Base-by-base conservation (phyloP, 2,797 vertebrate genomes). In the Gorsachius magnificus region DNA sequence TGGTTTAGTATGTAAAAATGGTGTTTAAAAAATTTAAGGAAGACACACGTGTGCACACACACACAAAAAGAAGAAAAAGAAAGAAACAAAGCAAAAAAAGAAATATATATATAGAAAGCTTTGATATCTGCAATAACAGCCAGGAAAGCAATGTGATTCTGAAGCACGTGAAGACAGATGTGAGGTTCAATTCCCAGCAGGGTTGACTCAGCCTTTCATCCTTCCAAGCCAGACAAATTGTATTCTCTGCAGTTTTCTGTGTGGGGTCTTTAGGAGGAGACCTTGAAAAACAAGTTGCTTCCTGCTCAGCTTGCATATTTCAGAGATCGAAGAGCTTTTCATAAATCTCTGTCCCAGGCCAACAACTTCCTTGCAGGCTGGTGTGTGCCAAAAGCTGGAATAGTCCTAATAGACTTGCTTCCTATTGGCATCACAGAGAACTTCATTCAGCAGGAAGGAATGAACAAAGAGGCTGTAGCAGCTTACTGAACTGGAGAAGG, bases 131-230 rank as follows among this genome's bases (percentile, higher is more conserved):
- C 54, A 76, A 4, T 41, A 82, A 94, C 19, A 95, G 36, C 88
- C 83, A 90, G 86, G 86, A 96, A 90, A 93, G 80, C 88, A 74
- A 53, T 24, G 41, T 35, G 78, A 96, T 90, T 87, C 91, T 41
- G 21, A 90, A 64, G 74, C 93, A 87, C 36, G 16, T 64, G 80
- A 96, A 96, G 94, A 95, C 83, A 94, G 96, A 96, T 95, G 93
- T 75, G 86, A 96, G 54, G 88, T 80, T 95, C 83, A 89, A 54
- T 64, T 94, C 94, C 87, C 95, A 94, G 90, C 68, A 95, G 93
- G 56, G 75, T 43, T 94, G 88, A 95, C 91, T 95, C 92, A 96
- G 95, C 78, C 91, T 96, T 96, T 96, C 78, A 96, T 94, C 92
- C 78, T 68, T 90, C 83, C 86, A 83, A 94, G 53, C 33, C 93